Evolutionary conservation across 1,140 invertebrate species (phyloP).

Genomic region (Ips nitidus): DNA sequence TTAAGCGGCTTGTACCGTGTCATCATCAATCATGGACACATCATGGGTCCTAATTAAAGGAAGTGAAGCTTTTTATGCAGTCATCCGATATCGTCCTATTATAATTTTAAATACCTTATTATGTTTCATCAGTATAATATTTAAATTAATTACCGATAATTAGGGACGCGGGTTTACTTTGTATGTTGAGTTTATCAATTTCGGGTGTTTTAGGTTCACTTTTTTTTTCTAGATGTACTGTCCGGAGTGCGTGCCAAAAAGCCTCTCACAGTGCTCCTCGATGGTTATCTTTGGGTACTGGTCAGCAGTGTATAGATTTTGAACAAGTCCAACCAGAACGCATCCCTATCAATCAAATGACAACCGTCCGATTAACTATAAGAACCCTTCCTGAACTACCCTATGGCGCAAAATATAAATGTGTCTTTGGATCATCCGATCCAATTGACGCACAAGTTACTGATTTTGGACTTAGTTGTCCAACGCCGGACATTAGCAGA

Average conservation of each 20-base stretch:
- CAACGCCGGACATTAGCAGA: constrained; percentile 74
- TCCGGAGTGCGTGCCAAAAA: constrained; percentile 85
- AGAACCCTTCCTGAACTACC: constrained; percentile 87
- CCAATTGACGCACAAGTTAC: constrained; percentile 85
- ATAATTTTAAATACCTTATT: constrained; percentile 18
- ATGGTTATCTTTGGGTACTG: constrained; percentile 89
- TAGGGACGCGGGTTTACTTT: too few relatives aligned
- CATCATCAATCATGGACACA: constrained; percentile 19
- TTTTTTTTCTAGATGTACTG: constrained; percentile 69
- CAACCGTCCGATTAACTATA: constrained; percentile 83
- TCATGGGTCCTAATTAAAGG: constrained; percentile 16
- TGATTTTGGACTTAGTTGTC: constrained; percentile 78
- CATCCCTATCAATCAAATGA: constrained; percentile 83
- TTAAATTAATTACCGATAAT: not conserved
- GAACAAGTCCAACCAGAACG: constrained; percentile 88
- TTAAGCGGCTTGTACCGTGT: not conserved
- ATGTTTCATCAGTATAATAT: constrained; percentile 7
- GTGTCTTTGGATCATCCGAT: constrained; percentile 84
- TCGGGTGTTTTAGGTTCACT: not conserved
- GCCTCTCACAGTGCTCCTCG: constrained; percentile 84
- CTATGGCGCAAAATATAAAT: constrained; percentile 88
- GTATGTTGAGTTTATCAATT: not conserved
- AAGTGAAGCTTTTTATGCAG: constrained; percentile 17
- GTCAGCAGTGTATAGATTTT: constrained; percentile 95
- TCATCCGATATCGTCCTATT: constrained; percentile 4